A percentile compares a stretch with the other conserved stretches of the same genome.
phyloP scores from a whole-genome alignment of 2,797 vertebrate species.

The Numenius phaeopus region DNA sequence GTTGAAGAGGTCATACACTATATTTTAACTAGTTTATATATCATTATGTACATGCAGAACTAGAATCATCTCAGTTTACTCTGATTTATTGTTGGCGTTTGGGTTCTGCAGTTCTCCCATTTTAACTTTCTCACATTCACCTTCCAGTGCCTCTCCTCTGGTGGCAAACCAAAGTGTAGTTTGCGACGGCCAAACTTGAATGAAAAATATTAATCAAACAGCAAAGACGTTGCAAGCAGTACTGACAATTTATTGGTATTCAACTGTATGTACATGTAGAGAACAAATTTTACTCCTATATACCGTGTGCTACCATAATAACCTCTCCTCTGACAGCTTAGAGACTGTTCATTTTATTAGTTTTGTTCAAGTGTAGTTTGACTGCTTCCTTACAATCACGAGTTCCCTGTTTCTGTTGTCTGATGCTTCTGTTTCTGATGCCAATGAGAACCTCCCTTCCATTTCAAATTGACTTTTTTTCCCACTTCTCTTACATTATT shows the following conservation, averaged over 20 bases:
- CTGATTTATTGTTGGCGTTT: background rate
- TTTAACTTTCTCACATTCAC: background rate
- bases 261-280: background rate
- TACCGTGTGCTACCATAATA: background rate
- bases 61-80: background rate
- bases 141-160: background rate
- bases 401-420: background rate
- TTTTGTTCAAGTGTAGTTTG: background rate
- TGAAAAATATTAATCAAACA: background rate
- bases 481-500: background rate
- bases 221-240: background rate
- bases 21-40: background rate
- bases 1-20: background rate
- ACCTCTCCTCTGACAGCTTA: background rate
- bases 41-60: background rate
- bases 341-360: background rate
- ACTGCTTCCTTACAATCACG: background rate
- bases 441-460: background rate
- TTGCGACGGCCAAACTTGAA: background rate
- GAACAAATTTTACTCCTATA: background rate
- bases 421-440: background rate
- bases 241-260: background rate
- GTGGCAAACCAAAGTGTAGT: background rate
- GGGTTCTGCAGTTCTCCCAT: background rate
- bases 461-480: background rate